Evolutionary conservation across 2,888 invertebrate genomes (phyloP).

Genomic region (Tetranychus piercei): DNA sequence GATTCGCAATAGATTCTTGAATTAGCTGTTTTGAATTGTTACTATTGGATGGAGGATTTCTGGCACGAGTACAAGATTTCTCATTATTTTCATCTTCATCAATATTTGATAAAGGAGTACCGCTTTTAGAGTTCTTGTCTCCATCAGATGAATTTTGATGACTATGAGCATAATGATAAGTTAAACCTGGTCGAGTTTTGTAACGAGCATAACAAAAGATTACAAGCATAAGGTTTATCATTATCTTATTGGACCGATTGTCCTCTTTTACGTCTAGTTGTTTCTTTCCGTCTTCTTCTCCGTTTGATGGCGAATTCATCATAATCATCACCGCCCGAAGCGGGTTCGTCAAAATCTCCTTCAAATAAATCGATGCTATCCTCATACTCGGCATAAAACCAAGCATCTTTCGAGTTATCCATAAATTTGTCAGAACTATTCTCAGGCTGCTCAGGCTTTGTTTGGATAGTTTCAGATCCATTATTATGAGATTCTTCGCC

Average conservation of each 20-base stretch:
- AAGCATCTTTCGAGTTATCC: conserved; percentile 34
- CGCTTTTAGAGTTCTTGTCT: neutral
- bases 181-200: conserved; percentile 85
- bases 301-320: conserved; percentile 46
- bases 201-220: conserved; percentile 88
- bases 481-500: conserved; percentile 35
- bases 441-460: no score
- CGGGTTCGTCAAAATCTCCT: conserved; percentile 34
- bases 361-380: conserved; percentile 32
- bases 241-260: conserved; percentile 19
- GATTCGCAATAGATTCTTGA: conserved; percentile 2
- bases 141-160: conserved; percentile 25
- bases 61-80: conserved; percentile 23
- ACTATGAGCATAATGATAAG: conserved; percentile 61
- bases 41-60: neutral
- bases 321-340: conserved; percentile 32
- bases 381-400: conserved; percentile 34
- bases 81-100: conserved; percentile 20
- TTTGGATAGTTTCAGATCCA: conserved; percentile 47
- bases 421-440: neutral
- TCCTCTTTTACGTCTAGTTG: conserved; percentile 23
- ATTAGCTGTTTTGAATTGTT: neutral
- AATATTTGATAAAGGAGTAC: neutral
- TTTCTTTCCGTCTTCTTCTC: conserved; percentile 40
- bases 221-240: conserved; percentile 74